Evolutionary conservation across 2,888 invertebrate genomes (phyloP).

Genomic region (Lasioglossum figueresi): DNA sequence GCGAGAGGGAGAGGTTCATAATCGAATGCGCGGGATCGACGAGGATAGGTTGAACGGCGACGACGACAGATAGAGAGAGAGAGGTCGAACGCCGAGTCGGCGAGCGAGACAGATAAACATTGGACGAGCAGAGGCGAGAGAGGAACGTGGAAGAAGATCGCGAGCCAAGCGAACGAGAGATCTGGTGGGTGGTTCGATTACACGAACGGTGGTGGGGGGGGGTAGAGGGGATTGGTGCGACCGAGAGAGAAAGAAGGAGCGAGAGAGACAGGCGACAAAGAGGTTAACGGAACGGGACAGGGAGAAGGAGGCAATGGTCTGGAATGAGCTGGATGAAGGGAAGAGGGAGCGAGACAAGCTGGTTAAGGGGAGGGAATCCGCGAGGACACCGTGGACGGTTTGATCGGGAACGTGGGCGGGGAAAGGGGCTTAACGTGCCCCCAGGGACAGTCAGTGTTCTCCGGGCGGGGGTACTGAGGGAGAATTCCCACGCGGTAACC

Average conservation of each 20-base stretch:
- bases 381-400: slow-evolving; percentile 60
- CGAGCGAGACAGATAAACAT: slow-evolving; percentile 13
- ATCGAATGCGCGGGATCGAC: slow-evolving; percentile 30
- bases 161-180: slow-evolving; percentile 59
- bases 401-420: slow-evolving; percentile 61
- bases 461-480: slow-evolving; percentile 46
- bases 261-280: slow-evolving; percentile 38
- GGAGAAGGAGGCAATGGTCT: slow-evolving; percentile 50
- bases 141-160: slow-evolving; percentile 35
- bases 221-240: slow-evolving; percentile 24
- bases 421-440: slow-evolving; percentile 60
- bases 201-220: slow-evolving; percentile 43
- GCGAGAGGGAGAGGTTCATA: background rate
- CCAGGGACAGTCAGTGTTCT: slow-evolving; percentile 61
- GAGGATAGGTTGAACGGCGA: slow-evolving; percentile 36
- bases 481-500: slow-evolving; percentile 67
- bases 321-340: slow-evolving; percentile 48
- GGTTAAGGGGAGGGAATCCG: slow-evolving; percentile 58
- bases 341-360: slow-evolving; percentile 41
- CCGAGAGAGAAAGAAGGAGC: slow-evolving; percentile 29
- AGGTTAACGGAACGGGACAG: slow-evolving; percentile 40
- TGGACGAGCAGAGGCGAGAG: background rate
- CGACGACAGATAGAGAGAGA: slow-evolving; percentile 25
- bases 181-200: slow-evolving; percentile 67
- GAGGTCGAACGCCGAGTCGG: slow-evolving; percentile 15